These are phyloP conservation scores for Diplodus puntazzo DNA, from an alignment of 2,797 vertebrate species.

Conservation along the genomic window DNA sequence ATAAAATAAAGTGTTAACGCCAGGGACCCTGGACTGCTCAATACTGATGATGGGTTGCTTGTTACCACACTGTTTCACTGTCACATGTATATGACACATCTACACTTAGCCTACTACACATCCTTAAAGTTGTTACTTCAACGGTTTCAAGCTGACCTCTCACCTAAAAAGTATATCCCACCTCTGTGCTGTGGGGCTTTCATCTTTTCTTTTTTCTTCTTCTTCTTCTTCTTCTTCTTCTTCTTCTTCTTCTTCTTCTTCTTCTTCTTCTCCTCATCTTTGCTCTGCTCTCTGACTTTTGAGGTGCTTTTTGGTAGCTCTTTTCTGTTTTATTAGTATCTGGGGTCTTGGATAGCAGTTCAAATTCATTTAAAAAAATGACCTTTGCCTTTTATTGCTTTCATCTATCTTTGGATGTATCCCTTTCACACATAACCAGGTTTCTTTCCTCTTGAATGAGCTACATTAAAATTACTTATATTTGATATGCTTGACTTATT, in stretches of 20 bases:
- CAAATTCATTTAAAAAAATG: neutral
- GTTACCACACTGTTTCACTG: neutral
- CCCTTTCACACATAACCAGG: neutral
- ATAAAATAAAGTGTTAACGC: constrained; percentile 24
- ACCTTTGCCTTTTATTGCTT: constrained; percentile 34
- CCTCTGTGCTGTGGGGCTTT: neutral
- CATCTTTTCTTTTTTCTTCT: neutral
- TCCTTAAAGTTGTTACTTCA: neutral
- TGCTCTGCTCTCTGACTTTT: neutral
- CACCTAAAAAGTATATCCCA: neutral
- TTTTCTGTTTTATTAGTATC: constrained; percentile 6
- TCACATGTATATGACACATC: neutral
- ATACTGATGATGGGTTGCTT: constrained; percentile 4
- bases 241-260: neutral
- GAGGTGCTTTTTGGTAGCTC: neutral
- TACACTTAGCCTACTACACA: neutral
- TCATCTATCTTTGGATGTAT: constrained; percentile 1
- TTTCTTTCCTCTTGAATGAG: neutral
- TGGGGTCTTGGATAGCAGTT: neutral
- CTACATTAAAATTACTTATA: neutral
- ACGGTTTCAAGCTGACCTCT: neutral
- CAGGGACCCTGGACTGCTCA: neutral
- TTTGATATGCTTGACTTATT: neutral
- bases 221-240: neutral
- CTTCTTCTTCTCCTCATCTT: neutral